Evolutionary conservation across 2,888 invertebrate genomes (phyloP), one percentile per base, ranked within the genome.

Genomic region (Pristionchus exspectatus): DNA sequence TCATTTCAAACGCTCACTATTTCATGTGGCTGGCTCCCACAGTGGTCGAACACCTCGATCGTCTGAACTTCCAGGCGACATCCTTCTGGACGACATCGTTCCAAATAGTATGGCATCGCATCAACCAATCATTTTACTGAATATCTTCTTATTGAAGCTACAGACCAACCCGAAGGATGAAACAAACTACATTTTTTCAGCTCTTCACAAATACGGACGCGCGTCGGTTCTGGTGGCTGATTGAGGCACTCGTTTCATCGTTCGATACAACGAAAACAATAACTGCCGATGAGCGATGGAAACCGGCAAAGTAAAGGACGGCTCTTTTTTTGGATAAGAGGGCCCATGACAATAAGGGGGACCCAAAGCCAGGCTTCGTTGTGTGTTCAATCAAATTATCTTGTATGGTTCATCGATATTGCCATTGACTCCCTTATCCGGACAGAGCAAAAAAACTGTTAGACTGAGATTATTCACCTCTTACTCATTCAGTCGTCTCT

Each of bases 191-290:
- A 81, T n/a, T 38, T 33, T 33, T 44, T 38, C 33, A 90, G 90
- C 33, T 90, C 5, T 56, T 89, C 33, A 50, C 44, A 18, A 50
- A 69, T n/a, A 87, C 89, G 66, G 92, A 93, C 88, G 88, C 88
- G 7, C 90, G 93, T 18, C 89, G 92, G 14, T 84, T 56, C 88
- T 91, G 90, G 89, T 92, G 93, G 93, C 90, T 93, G 21, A 69
- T 91, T 59, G 93, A 93, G 84, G 88, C 89, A 21, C 38, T 92
- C 56, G 38, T 92, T 16, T 69, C 33, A 2, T 87, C 87, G n/a
- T 87, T 87, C 44, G 87, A 87, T n/a, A 30, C 81, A n/a, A 56
- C 9, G 56, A 85, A 85, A 33, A 85, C 59, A 30, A 56, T 87
- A 16, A 44, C 44, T 12, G 9, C 44, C 30, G 87, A 69, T n/a